A percentile compares a stretch with the other conserved stretches of the same genome.
Evolutionary conservation across 2,113 vertebrate genomes (phyloP).

Genomic region (Paradoxurus hermaphroditus): DNA sequence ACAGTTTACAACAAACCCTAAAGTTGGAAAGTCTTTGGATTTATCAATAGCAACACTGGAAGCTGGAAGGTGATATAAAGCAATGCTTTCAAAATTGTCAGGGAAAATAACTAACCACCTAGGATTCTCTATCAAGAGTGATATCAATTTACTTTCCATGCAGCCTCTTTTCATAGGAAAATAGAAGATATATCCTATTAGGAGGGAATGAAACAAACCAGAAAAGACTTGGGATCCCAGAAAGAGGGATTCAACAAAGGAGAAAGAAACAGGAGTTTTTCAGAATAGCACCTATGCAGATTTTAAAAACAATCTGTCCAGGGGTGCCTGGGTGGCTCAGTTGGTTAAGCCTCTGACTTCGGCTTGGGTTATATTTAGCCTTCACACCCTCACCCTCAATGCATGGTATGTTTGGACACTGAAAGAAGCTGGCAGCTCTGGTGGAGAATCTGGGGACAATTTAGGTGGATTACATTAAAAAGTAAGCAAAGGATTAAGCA

Average conservation of each 20-base stretch:
- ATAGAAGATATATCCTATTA: not conserved
- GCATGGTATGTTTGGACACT: not conserved
- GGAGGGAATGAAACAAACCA: not conserved
- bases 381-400: not conserved
- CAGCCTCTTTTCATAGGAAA: not conserved
- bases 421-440: not conserved
- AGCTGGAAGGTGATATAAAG: not conserved
- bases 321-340: no score
- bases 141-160: not conserved
- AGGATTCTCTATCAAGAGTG: constrained; percentile 17
- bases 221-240: not conserved
- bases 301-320: not conserved
- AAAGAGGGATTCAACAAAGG: not conserved
- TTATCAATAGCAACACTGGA: not conserved
- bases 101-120: not conserved
- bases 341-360: no score
- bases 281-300: not conserved
- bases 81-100: not conserved
- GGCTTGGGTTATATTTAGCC: not conserved
- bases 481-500: not conserved
- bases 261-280: not conserved
- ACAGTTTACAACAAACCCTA: not conserved
- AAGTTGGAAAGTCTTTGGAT: not conserved
- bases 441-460: not conserved
- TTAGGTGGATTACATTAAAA: not conserved